Percentiles rank a stretch among this genome's conserved stretches.
Evolutionary conservation across 2,113 vertebrate species (phyloP).

Genomic region (Melanocharis versteri): DNA sequence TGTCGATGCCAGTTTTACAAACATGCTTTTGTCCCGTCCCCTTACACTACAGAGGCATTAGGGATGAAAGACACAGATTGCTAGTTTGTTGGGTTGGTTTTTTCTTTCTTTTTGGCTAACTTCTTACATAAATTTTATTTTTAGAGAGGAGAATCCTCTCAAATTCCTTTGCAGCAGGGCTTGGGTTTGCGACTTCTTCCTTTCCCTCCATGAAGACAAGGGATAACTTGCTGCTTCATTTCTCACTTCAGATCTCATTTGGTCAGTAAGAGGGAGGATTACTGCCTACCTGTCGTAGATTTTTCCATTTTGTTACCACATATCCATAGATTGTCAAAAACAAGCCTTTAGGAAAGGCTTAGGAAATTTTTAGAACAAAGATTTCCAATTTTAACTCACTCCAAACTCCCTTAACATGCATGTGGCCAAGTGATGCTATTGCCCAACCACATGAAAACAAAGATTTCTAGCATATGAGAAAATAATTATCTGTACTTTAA

Average conservation of each 20-base stretch:
- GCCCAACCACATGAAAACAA: conserved; percentile 65
- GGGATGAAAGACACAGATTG: not conserved
- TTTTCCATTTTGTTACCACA: not conserved
- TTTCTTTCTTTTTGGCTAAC: not conserved
- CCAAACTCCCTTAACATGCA: not conserved
- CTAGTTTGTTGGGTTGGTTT: no score
- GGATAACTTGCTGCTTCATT: not conserved
- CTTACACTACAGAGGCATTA: not conserved
- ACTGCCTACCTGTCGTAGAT: not conserved
- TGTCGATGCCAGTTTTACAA: not conserved
- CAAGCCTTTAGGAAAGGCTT: not conserved
- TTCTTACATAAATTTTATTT: not conserved
- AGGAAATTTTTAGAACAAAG: not conserved
- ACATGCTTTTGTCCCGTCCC: not conserved
- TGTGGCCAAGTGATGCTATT: not conserved
- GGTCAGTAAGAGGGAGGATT: not conserved
- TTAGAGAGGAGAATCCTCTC: not conserved
- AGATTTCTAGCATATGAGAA: conserved; percentile 22
- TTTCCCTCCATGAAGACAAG: not conserved
- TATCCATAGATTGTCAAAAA: not conserved
- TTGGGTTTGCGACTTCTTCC: not conserved
- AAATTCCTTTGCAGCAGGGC: not conserved
- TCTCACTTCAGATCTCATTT: not conserved
- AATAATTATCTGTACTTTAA: conserved; percentile 47
- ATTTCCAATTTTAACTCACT: conserved; percentile 1